phyloP scores from a whole-genome alignment of 2,888 invertebrate species.

The Scelioninae gen. 1 region DNA sequence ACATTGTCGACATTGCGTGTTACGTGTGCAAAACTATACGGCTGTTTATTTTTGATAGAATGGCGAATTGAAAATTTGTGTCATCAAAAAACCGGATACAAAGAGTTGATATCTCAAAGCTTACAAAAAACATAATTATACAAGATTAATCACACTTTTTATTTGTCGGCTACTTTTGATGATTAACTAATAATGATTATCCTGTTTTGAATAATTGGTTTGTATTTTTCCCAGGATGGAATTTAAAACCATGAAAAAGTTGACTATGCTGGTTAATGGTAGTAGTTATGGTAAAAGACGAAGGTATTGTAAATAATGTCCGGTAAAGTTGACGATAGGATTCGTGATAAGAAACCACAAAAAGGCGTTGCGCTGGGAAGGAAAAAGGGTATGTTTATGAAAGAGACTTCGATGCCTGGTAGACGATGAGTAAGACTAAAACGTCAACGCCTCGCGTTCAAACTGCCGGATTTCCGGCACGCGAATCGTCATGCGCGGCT shows the following conservation, averaged over 20 bases:
- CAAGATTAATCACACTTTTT: background rate
- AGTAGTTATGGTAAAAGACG: too few relatives aligned
- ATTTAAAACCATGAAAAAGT: too few relatives aligned
- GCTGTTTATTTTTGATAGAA: background rate
- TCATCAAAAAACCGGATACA: slow-evolving; percentile 13
- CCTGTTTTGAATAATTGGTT: too few relatives aligned
- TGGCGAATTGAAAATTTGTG: slow-evolving; percentile 3
- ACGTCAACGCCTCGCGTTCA: slow-evolving; percentile 58
- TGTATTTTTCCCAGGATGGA: too few relatives aligned
- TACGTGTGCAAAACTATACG: background rate
- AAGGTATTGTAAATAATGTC: too few relatives aligned
- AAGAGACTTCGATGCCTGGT: slow-evolving; percentile 64
- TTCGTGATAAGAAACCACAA: slow-evolving; percentile 18
- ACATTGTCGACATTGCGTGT: slow-evolving; percentile 19
- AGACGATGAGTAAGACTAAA: slow-evolving; percentile 62
- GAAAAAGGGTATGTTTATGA: slow-evolving; percentile 32
- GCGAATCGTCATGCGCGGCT: slow-evolving; percentile 70
- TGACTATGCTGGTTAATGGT: too few relatives aligned
- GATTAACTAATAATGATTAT: background rate
- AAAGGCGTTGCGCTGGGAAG: slow-evolving; percentile 32
- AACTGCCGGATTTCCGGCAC: slow-evolving; percentile 70
- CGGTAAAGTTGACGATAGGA: too few relatives aligned
- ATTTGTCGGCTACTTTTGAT: slow-evolving; percentile 9
- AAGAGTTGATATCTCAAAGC: slow-evolving; percentile 1
- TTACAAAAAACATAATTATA: slow-evolving; percentile 2